phyloP scores from a whole-genome alignment of 2,888 invertebrate genomes.

The Tipula lateralis region DNA sequence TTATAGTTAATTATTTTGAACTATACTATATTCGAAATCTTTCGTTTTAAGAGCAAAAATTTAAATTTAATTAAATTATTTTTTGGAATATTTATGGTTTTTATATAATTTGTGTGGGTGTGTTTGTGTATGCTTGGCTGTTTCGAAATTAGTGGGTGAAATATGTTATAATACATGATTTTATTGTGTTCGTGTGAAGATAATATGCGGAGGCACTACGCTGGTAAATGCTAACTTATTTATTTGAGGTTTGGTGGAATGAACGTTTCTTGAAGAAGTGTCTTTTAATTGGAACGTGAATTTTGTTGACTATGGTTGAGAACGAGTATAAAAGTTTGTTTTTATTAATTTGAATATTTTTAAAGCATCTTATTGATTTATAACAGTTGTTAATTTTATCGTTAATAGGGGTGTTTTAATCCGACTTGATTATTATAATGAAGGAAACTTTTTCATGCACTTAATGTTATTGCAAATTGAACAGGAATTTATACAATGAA shows the following conservation, averaged over 20 bases:
- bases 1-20: neutral
- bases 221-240: neutral
- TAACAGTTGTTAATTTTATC: too few relatives aligned
- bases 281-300: neutral
- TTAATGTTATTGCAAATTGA: too few relatives aligned
- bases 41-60: neutral
- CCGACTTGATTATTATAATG: too few relatives aligned
- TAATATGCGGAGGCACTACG: neutral
- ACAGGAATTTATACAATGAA: too few relatives aligned
- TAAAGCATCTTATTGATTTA: too few relatives aligned
- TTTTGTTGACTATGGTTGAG: too few relatives aligned
- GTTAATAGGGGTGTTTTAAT: too few relatives aligned
- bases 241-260: neutral
- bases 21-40: neutral
- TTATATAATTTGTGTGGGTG: neutral
- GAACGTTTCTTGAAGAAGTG: neutral
- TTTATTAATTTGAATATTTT: too few relatives aligned
- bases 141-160: neutral
- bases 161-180: neutral
- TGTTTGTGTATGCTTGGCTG: neutral
- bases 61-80: neutral
- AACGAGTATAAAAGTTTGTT: too few relatives aligned
- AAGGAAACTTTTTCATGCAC: too few relatives aligned
- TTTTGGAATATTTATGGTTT: neutral
- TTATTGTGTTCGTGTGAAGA: neutral